These are phyloP conservation scores for Nematolebias whitei DNA, from an alignment of 2,113 vertebrate species.

Conservation along the genomic window DNA sequence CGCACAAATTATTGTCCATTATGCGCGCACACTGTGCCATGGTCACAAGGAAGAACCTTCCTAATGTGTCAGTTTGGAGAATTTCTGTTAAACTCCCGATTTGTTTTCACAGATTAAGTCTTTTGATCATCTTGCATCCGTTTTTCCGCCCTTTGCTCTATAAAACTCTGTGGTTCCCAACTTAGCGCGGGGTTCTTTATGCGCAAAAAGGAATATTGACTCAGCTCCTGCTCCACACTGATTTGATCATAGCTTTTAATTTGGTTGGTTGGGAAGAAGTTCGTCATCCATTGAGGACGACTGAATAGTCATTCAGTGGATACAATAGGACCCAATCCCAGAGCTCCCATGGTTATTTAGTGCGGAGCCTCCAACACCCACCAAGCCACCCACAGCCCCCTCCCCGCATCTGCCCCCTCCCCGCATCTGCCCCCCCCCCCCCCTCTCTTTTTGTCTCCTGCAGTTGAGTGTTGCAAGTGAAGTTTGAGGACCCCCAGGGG, in stretches of 20 bases:
- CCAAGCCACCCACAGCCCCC: constrained; percentile 26
- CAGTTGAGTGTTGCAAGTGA: constrained; percentile 44
- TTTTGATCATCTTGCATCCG: not conserved
- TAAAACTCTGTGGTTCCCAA: constrained; percentile 14
- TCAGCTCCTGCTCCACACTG: not conserved
- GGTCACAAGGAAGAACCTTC: not conserved
- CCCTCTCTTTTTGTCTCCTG: constrained; percentile 32
- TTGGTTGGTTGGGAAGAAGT: constrained; percentile 27
- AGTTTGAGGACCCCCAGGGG: constrained; percentile 51
- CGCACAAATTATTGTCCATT: not conserved
- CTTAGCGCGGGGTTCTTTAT: constrained; percentile 10
- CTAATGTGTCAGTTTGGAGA: constrained; percentile 26
- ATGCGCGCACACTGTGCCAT: not conserved
- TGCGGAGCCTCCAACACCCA: constrained; percentile 23
- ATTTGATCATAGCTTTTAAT: constrained; percentile 34
- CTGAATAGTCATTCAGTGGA: constrained; percentile 62
- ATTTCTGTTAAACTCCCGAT: constrained; percentile 2
- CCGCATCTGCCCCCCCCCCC: constrained; percentile 35
- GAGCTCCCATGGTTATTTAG: constrained; percentile 57
- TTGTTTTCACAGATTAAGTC: not conserved
- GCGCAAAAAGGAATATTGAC: constrained; percentile 45
- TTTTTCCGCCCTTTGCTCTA: not conserved
- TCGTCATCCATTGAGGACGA: constrained; percentile 53
- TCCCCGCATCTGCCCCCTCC: constrained; percentile 17
- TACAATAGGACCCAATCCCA: constrained; percentile 71